phyloP scores from a whole-genome alignment of 2,113 vertebrate genomes.

The Chaetorhynchus papuensis region DNA sequence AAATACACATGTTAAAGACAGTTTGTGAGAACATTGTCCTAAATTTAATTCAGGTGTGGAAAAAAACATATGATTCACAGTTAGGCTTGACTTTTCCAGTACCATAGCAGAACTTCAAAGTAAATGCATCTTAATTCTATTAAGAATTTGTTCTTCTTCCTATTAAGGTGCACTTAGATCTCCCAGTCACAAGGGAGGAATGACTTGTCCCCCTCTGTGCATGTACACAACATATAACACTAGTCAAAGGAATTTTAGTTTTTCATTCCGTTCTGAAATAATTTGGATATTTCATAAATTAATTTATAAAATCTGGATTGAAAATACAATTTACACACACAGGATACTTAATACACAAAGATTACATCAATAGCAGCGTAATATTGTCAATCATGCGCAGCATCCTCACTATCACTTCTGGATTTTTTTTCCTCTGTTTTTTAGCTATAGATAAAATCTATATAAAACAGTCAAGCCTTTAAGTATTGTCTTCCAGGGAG shows the following conservation, averaged over 20 bases:
- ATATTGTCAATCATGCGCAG: conserved; percentile 26
- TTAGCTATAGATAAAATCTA: conserved; percentile 63
- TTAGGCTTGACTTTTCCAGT: conserved; percentile 70
- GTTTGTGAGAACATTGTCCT: conserved; percentile 66
- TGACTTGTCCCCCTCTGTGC: not conserved
- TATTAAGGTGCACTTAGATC: conserved; percentile 66
- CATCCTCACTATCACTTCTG: conserved; percentile 27
- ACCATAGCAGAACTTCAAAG: conserved; percentile 38
- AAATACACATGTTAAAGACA: conserved; percentile 73
- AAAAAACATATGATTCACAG: conserved; percentile 72
- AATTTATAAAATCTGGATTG: conserved; percentile 50
- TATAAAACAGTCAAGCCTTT: conserved; percentile 73
- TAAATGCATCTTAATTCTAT: conserved; percentile 47
- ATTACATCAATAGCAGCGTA: conserved; percentile 61
- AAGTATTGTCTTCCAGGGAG: conserved; percentile 61
- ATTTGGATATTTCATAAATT: conserved; percentile 52
- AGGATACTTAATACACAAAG: conserved; percentile 40
- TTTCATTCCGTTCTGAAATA: conserved; percentile 38
- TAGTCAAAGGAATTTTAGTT: conserved; percentile 32
- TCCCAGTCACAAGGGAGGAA: not conserved
- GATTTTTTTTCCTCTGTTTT: not conserved
- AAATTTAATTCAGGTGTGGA: conserved; percentile 68
- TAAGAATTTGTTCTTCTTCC: conserved; percentile 40
- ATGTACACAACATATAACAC: conserved; percentile 12
- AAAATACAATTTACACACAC: conserved; percentile 42